Evolutionary conservation across 2,113 vertebrate species (phyloP).

Genomic region (Rhynchomys soricoides): DNA sequence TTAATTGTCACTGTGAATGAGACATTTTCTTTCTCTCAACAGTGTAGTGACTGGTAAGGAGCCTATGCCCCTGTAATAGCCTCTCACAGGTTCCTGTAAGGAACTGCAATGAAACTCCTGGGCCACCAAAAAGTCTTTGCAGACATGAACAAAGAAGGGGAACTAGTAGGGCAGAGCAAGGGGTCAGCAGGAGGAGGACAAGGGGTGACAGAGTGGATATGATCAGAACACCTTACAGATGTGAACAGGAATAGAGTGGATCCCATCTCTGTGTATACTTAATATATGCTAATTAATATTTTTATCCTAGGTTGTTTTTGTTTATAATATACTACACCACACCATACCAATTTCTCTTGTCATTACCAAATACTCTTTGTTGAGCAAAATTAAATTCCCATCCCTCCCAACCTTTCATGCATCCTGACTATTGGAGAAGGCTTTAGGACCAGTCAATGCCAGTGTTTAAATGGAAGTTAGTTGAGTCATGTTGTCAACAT

Average conservation of each 20-base stretch:
- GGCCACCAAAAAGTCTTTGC: neutral
- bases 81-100: neutral
- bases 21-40: neutral
- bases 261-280: neutral
- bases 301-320: neutral
- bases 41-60: too few species aligned
- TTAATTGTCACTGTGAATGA: neutral
- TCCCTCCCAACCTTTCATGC: neutral
- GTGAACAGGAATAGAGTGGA: neutral
- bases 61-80: neutral
- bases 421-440: constrained; percentile 21
- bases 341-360: constrained; percentile 8
- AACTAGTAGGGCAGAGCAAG: neutral
- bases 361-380: constrained; percentile 16
- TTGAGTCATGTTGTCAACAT: neutral
- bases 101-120: neutral
- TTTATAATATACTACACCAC: neutral
- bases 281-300: neutral
- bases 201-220: neutral
- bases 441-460: constrained; percentile 1
- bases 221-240: neutral
- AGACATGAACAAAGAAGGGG: neutral
- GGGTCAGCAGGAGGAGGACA: neutral
- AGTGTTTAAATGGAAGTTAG: constrained; percentile 47
- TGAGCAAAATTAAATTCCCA: neutral